These are phyloP conservation scores for Abrostola triplasia DNA, from an alignment of 2,888 invertebrate genomes.

Conservation along the genomic window DNA sequence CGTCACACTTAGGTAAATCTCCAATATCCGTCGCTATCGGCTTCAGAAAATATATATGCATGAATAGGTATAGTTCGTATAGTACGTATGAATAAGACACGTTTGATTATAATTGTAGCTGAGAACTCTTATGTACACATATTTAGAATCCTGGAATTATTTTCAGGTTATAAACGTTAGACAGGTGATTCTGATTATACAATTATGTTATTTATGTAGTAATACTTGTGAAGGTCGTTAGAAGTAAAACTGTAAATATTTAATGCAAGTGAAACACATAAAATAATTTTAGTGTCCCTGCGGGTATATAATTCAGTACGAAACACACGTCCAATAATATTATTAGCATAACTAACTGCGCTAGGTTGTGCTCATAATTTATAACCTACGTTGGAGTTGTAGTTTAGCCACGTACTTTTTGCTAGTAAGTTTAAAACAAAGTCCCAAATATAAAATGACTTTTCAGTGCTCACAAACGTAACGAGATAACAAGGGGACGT, in stretches of 20 bases:
- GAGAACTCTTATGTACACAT: slow-evolving; percentile 27
- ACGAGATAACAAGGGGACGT: slow-evolving; percentile 67
- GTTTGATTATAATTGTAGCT: slow-evolving; percentile 41
- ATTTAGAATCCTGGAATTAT: slow-evolving; percentile 35
- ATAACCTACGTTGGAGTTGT: background rate
- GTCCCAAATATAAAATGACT: slow-evolving; percentile 63
- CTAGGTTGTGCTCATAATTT: background rate
- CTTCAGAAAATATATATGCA: slow-evolving; percentile 70
- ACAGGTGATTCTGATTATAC: slow-evolving; percentile 8
- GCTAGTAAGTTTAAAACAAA: slow-evolving; percentile 15
- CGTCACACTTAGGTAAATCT: slow-evolving; percentile 84
- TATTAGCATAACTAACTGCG: background rate
- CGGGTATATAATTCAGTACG: background rate
- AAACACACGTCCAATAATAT: background rate
- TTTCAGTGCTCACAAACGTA: slow-evolving; percentile 64
- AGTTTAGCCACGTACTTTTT: background rate
- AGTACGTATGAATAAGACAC: slow-evolving; percentile 54
- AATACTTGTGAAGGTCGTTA: background rate
- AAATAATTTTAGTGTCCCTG: background rate
- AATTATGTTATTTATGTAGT: background rate
- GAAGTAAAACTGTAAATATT: background rate
- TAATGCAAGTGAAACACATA: background rate
- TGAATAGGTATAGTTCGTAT: slow-evolving; percentile 63
- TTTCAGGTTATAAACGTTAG: slow-evolving; percentile 10
- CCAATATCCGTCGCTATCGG: slow-evolving; percentile 81